phyloP scores from a whole-genome alignment of 1,140 invertebrate species.

The Pteromalus puparum region DNA sequence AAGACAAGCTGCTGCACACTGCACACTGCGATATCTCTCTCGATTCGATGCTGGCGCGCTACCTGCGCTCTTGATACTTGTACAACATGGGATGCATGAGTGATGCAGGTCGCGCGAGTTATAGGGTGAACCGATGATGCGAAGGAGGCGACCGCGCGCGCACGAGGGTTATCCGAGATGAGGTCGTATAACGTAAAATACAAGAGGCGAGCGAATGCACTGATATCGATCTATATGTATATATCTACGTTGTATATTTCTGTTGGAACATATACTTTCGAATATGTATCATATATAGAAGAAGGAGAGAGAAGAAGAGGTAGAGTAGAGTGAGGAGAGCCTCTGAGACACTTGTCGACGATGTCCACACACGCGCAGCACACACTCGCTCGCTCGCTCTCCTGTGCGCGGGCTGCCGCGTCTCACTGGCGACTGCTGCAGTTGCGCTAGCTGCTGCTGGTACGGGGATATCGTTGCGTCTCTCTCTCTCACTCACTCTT shows the following conservation, averaged over 20 bases:
- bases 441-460: neutral
- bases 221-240: conserved; percentile 25
- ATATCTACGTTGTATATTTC: neutral
- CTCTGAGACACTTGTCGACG: conserved; percentile 33
- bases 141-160: neutral
- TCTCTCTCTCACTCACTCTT: conserved; percentile 1
- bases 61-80: neutral
- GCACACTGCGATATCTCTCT: neutral
- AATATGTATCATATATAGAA: neutral
- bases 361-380: conserved; percentile 52
- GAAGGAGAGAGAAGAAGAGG: neutral
- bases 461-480: neutral
- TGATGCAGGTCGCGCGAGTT: neutral
- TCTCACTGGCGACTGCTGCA: conserved; percentile 67
- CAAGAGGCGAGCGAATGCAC: neutral
- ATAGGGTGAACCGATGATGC: neutral
- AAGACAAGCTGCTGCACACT: neutral
- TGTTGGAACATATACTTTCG: neutral
- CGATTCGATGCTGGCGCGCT: neutral
- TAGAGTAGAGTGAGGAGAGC: neutral
- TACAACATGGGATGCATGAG: neutral
- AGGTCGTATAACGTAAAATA: neutral
- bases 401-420: conserved; percentile 68
- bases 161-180: neutral
- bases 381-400: conserved; percentile 60